Base-by-base conservation (phyloP, 2,888 invertebrate genomes). In the Corbicula japonica region DNA sequence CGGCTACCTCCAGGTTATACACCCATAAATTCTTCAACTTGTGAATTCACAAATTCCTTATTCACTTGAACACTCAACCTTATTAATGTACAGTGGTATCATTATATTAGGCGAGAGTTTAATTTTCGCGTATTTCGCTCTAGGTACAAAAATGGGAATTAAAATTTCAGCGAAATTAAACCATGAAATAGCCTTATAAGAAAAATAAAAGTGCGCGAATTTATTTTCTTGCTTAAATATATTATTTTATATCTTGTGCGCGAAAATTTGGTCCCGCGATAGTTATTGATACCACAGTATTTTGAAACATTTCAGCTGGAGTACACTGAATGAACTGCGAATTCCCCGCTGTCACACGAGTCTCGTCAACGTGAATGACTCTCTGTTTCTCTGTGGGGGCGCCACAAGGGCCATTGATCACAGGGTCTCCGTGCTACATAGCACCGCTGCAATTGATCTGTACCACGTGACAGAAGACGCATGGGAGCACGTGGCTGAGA, bases 291-390 rank as follows among this genome's bases (percentile, higher is more conserved):
- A n/a, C n/a, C n/a, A n/a, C n/a, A n/a, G n/a, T n/a, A n/a, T n/a
- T n/a, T n/a, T n/a, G n/a, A n/a, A n/a, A n/a, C n/a, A n/a, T 52
- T 26, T 62, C 30, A 90, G 90, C 38, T 90, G 90, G 90, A 68
- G 54, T 12, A 32, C 12, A 4, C 12, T 63, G 30, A 76, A 79
- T 8, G 71, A 77, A 18, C 72, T 90, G 21, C 72, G 87, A 6
- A 65, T 84, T 28, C 86, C 88, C 2, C 81, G 90, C 15, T 88
- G 89, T 60, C 80, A 87, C 44, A 83, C 83, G 1, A 78, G 75
- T 56, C 76, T 90, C 18, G 88, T 89, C 21, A 73, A 71, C 30
- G 77, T 85, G 0, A 63, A 70, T n/a, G 80, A 71, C 18, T 26
- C 69, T 0, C 56, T 90, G 38, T 89, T 81, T 74, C 63, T 91